Conservation (phyloP, 2,888 invertebrate genomes). For the Cacoxenus indagator region DNA sequence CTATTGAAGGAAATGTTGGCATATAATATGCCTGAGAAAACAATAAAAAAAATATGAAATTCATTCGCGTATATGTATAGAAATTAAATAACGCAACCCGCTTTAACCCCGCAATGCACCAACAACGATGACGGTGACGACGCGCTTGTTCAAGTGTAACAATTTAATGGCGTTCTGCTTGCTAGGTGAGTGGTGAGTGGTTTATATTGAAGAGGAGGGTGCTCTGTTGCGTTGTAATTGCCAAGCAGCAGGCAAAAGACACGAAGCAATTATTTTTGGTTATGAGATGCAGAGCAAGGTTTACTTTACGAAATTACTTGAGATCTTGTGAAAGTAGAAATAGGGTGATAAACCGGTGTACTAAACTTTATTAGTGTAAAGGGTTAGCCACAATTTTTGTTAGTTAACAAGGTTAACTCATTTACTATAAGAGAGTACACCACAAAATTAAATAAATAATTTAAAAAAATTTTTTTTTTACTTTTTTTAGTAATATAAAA, state of each 20-base stretch:
- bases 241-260: background rate
- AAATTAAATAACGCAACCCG: conserved; percentile 49
- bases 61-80: conserved; percentile 54
- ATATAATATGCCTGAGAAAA: conserved; percentile 33
- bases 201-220: conserved; percentile 17
- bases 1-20: background rate
- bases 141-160: conserved; percentile 58
- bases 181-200: conserved; percentile 20
- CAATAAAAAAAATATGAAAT: conserved; percentile 39
- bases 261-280: background rate
- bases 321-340: no score
- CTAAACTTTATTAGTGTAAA: no score
- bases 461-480: no score
- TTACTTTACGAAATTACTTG: background rate
- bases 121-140: conserved; percentile 13
- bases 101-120: background rate
- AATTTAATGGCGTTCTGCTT: conserved; percentile 57
- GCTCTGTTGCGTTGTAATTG: background rate
- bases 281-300: background rate
- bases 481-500: no score
- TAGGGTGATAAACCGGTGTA: no score
- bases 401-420: no score
- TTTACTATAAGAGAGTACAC: no score
- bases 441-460: no score
- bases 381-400: no score